Evolutionary conservation across 2,888 invertebrate genomes (phyloP).

Genomic region (Bugulina stolonifera): DNA sequence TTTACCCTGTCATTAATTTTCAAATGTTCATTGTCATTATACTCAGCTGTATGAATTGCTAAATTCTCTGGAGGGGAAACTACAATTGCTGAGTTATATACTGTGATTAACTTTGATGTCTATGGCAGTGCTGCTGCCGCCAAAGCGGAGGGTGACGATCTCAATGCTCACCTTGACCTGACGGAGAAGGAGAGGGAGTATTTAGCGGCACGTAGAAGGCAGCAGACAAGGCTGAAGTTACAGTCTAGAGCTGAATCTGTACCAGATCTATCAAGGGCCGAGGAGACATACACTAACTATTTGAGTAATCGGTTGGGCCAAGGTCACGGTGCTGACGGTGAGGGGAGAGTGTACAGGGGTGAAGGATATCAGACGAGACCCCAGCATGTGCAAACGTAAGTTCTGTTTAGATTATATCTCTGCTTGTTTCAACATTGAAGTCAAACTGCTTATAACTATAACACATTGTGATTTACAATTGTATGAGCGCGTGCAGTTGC

Average conservation of each 20-base stretch:
- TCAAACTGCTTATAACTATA: no score
- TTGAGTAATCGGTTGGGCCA: background rate
- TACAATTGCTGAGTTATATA: no score
- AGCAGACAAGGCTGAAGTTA: conserved; percentile 14
- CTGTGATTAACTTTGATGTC: no score
- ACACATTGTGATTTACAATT: no score
- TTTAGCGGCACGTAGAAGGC: conserved; percentile 26
- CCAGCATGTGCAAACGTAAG: conserved; percentile 7
- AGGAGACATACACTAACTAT: conserved; percentile 12
- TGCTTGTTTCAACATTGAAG: no score
- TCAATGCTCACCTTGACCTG: conserved; percentile 41
- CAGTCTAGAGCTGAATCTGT: conserved; percentile 23
- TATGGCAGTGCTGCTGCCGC: conserved; percentile 16
- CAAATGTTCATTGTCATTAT: no score
- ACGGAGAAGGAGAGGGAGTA: conserved; percentile 38
- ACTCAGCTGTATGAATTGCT: no score
- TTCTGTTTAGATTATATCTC: no score
- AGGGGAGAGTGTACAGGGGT: background rate
- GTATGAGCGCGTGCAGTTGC: no score
- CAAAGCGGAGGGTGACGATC: conserved; percentile 32
- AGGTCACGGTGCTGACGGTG: background rate
- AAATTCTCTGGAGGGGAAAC: no score
- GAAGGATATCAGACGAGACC: background rate
- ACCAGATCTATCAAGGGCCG: background rate
- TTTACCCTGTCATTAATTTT: no score